phyloP scores from a whole-genome alignment of 2,797 vertebrate genomes.

The Simalia tracyae region DNA sequence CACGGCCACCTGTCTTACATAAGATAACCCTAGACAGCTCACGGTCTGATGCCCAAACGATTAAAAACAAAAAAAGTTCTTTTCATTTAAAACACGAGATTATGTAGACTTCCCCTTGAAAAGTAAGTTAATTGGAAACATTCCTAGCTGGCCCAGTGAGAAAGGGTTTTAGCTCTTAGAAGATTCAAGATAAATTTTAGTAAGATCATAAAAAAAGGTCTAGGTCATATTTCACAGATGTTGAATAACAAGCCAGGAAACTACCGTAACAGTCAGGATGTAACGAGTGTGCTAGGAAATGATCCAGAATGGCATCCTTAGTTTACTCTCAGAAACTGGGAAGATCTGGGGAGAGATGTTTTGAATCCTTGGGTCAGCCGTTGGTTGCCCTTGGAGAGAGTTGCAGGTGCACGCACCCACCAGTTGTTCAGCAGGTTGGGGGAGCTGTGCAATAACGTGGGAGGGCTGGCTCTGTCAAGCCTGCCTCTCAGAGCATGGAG shows the following conservation, averaged over 20 bases:
- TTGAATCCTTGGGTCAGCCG: background rate
- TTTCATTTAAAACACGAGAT: background rate
- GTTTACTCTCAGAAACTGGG: background rate
- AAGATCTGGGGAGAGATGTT: background rate
- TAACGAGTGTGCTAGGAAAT: background rate
- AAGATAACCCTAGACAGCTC: background rate
- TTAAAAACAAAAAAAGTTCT: background rate
- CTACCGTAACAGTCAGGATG: background rate
- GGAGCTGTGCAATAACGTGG: background rate
- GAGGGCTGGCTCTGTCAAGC: background rate
- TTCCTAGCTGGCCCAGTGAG: background rate
- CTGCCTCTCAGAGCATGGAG: background rate
- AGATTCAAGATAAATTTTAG: background rate
- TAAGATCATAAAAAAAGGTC: background rate
- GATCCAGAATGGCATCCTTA: background rate
- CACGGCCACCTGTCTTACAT: background rate
- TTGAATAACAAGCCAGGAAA: background rate
- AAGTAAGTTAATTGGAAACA: background rate
- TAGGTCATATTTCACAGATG: background rate
- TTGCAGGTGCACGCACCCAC: background rate
- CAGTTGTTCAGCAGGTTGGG: background rate
- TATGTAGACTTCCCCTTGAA: background rate
- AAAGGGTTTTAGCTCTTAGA: background rate
- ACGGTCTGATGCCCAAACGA: background rate
- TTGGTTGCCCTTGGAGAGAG: background rate